phyloP scores from a whole-genome alignment of 64 coral and sea anemone species.

The Actinia equina region DNA sequence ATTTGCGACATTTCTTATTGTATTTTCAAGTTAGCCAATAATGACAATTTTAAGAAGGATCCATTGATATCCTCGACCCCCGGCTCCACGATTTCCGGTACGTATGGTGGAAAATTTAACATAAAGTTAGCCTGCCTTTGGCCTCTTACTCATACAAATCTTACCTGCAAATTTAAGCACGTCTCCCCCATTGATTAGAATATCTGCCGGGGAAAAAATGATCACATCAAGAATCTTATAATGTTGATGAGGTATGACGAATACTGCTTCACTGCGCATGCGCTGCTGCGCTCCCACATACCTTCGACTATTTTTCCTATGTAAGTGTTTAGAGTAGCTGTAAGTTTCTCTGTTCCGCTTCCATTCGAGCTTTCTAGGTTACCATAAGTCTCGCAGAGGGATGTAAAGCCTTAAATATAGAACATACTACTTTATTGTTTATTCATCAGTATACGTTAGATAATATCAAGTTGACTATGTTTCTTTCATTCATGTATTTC shows the following conservation, averaged over 20 bases:
- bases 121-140: no score
- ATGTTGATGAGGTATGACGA: background rate
- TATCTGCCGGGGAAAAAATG: slow-evolving; percentile 53
- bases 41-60: no score
- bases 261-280: no score
- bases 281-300: background rate
- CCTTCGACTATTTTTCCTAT: slow-evolving; percentile 97
- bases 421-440: no score
- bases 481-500: background rate
- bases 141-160: background rate
- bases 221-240: background rate
- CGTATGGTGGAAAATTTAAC: no score
- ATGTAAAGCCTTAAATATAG: slow-evolving; percentile 68
- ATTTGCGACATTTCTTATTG: no score
- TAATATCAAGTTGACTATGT: background rate
- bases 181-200: slow-evolving; percentile 90
- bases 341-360: slow-evolving; percentile 84
- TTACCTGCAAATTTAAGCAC: slow-evolving; percentile 97
- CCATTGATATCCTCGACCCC: no score
- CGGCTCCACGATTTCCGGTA: no score
- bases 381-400: slow-evolving; percentile 88
- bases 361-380: slow-evolving; percentile 40
- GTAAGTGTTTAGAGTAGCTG: slow-evolving; percentile 86
- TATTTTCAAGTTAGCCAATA: no score
- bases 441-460: background rate